Percentiles rank a stretch among this genome's conserved stretches.
Evolutionary conservation across 2,888 invertebrate genomes (phyloP).

Genomic region (Meta bourneti): DNA sequence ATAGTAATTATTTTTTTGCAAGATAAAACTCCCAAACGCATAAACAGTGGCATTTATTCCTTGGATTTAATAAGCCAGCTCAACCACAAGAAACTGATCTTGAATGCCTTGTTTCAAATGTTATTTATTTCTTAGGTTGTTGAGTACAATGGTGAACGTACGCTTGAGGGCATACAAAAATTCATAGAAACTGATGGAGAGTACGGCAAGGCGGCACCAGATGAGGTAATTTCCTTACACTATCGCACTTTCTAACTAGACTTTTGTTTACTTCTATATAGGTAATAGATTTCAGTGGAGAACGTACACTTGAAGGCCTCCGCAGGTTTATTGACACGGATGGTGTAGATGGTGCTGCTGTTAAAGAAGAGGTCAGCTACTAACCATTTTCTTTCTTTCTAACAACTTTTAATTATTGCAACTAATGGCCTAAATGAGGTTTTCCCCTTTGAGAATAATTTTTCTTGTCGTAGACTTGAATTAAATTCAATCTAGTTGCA

Average conservation of each 20-base stretch:
- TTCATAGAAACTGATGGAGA: constrained; percentile 96
- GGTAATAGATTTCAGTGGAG: constrained; percentile 95
- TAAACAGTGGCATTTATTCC: no score
- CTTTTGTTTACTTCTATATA: constrained; percentile 80
- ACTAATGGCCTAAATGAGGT: constrained; percentile 30
- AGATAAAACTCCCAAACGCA: no score
- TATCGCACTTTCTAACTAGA: constrained; percentile 43
- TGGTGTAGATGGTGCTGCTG: constrained; percentile 88
- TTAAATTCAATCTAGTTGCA: no score
- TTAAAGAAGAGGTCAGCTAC: constrained; percentile 82
- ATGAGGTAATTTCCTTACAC: constrained; percentile 79
- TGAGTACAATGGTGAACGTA: constrained; percentile 97
- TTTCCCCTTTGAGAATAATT: not conserved
- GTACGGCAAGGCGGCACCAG: constrained; percentile 87
- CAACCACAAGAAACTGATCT: no score
- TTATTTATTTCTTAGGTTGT: constrained; percentile 82
- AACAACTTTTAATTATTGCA: constrained; percentile 29
- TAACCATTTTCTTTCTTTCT: constrained; percentile 62
- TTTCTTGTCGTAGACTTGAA: no score
- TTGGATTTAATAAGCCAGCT: no score
- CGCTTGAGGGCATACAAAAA: constrained; percentile 93
- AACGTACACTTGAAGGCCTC: constrained; percentile 95
- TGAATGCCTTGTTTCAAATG: not conserved
- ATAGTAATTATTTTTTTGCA: no score
- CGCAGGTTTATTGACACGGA: constrained; percentile 95